phyloP scores from a whole-genome alignment of 2,113 vertebrate species.

The Todiramphus chloris region DNA sequence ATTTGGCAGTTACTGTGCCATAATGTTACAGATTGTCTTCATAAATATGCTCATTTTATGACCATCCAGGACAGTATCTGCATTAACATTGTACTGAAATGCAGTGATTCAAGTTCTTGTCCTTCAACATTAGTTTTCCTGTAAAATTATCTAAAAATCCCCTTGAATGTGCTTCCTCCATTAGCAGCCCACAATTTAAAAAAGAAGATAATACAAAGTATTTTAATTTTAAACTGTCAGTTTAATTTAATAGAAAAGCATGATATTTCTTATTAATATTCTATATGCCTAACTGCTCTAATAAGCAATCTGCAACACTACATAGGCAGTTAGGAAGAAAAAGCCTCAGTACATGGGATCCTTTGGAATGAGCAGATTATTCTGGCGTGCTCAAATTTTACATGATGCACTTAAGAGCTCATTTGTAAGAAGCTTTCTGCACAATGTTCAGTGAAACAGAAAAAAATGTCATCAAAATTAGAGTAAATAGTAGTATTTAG shows the following conservation, averaged over 20 bases:
- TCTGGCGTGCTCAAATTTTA: constrained; percentile 27
- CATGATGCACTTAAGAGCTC: not conserved
- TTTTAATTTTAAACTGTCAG: constrained; percentile 33
- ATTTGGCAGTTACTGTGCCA: constrained; percentile 5
- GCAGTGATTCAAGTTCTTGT: constrained; percentile 6
- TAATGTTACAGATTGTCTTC: constrained; percentile 27
- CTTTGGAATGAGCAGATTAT: constrained; percentile 36
- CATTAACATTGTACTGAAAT: constrained; percentile 59
- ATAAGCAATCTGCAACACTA: constrained; percentile 51
- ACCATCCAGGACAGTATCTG: not conserved
- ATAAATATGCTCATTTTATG: constrained; percentile 49
- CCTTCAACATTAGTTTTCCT: constrained; percentile 25
- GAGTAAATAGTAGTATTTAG: not conserved
- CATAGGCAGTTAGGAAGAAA: constrained; percentile 1
- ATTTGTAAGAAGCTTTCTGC: constrained; percentile 14
- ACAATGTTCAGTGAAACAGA: constrained; percentile 1
- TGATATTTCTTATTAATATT: constrained; percentile 51
- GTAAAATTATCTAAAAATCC: constrained; percentile 57
- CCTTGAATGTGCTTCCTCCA: constrained; percentile 41
- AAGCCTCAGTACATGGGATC: not conserved
- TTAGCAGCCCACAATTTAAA: constrained; percentile 32
- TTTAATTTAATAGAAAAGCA: constrained; percentile 48
- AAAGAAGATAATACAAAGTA: not conserved
- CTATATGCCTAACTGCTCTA: constrained; percentile 30
- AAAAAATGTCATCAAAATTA: not conserved